Evolutionary conservation across 2,888 invertebrate genomes (phyloP).

Genomic region (Folsomia manolachei): DNA sequence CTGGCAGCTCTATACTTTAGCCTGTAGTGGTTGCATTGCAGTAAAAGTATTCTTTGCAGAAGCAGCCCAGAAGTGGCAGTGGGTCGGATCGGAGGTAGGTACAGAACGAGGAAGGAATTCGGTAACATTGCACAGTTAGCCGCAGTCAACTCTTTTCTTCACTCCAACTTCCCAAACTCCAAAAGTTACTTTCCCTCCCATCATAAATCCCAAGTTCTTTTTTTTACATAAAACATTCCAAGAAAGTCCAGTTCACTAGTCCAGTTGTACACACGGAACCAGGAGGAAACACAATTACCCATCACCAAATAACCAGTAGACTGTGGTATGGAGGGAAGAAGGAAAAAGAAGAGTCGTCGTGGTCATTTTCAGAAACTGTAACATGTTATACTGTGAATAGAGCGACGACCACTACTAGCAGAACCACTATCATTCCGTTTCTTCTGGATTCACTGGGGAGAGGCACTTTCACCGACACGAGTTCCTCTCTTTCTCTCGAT

Average conservation of each 20-base stretch:
- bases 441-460: conserved; percentile 1
- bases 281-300: not conserved
- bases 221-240: conserved; percentile 30
- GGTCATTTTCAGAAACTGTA: conserved; percentile 18
- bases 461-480: conserved; percentile 10
- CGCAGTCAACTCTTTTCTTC: conserved; percentile 39
- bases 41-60: too few species aligned
- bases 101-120: conserved; percentile 21
- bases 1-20: too few species aligned
- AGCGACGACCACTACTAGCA: not conserved
- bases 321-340: conserved; percentile 18
- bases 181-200: conserved; percentile 30
- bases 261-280: not conserved
- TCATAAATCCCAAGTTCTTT: conserved; percentile 47
- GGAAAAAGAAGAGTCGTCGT: conserved; percentile 10
- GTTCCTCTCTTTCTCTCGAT: not conserved
- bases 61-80: not conserved
- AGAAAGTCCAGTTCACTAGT: conserved; percentile 11
- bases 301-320: not conserved
- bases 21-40: too few species aligned
- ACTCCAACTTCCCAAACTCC: conserved; percentile 27
- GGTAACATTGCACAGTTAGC: conserved; percentile 23
- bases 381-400: too few species aligned
- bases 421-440: not conserved
- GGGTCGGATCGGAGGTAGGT: conserved; percentile 14